These are phyloP conservation scores for Natator depressus DNA, from an alignment of 2,113 vertebrate genomes.

Conservation along the genomic window DNA sequence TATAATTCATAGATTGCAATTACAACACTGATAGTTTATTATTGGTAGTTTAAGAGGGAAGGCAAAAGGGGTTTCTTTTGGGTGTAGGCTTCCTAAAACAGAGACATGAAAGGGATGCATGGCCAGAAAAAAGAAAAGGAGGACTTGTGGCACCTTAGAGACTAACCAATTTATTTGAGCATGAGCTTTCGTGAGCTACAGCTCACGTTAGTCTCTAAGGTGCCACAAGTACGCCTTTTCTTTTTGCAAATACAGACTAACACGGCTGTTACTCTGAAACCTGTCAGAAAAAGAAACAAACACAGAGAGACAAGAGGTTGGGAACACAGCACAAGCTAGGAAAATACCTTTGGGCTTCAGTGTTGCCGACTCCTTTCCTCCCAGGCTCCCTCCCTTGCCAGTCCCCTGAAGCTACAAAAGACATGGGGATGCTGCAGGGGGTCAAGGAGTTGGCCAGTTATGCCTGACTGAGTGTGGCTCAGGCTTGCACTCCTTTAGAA, in stretches of 20 bases:
- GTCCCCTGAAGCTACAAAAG: neutral
- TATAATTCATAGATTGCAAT: constrained; percentile 80
- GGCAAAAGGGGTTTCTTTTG: constrained; percentile 32
- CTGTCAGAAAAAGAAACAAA: constrained; percentile 63
- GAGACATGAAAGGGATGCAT: constrained; percentile 10
- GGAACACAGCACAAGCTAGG: constrained; percentile 32
- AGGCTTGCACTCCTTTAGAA: neutral
- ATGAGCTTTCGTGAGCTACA: too few species aligned
- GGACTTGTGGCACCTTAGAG: too few species aligned
- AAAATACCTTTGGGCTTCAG: neutral
- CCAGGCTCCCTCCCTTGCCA: neutral
- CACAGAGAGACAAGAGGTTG: neutral
- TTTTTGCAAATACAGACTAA: too few species aligned
- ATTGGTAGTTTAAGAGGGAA: constrained; percentile 71
- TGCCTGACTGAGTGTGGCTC: neutral
- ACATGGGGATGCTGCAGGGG: fast-evolving
- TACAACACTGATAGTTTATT: constrained; percentile 80
- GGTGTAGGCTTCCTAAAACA: constrained; percentile 38
- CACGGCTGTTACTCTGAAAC: too few species aligned
- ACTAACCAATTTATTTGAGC: too few species aligned
- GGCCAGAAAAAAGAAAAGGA: too few species aligned
- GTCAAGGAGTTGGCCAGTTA: fast-evolving
- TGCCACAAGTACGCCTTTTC: too few species aligned
- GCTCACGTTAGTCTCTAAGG: too few species aligned
- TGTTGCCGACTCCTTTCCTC: neutral